Percentiles rank a stretch among this genome's conserved stretches.
Evolutionary conservation across 2,797 vertebrate species (phyloP).

Genomic region (Poeciliopsis gracilis): DNA sequence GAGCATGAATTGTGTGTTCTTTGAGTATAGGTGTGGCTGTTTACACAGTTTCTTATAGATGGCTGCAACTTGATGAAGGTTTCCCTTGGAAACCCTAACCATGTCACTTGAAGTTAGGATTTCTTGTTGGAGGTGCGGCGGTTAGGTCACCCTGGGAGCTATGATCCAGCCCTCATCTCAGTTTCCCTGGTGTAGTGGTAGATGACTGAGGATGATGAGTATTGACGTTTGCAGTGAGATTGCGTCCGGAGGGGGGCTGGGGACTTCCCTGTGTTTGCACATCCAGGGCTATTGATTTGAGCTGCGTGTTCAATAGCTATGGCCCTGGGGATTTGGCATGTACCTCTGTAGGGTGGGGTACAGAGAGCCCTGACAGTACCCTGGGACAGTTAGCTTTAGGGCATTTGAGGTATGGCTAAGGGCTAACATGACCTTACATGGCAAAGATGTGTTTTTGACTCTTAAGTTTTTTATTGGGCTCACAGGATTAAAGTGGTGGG

Average conservation of each 20-base stretch:
- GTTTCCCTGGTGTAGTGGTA: constrained; percentile 56
- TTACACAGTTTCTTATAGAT: constrained; percentile 27
- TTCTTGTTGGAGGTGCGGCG: constrained; percentile 27
- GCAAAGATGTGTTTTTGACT: constrained; percentile 38
- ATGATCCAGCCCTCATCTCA: constrained; percentile 51
- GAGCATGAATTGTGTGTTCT: constrained; percentile 48
- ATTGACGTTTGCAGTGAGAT: constrained; percentile 77
- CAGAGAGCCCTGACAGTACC: constrained; percentile 43
- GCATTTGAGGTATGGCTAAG: constrained; percentile 37
- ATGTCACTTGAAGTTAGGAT: constrained; percentile 39
- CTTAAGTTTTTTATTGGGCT: constrained; percentile 46
- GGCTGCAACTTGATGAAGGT: constrained; percentile 31
- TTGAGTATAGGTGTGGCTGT: constrained; percentile 39
- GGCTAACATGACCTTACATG: constrained; percentile 51
- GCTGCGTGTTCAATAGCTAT: constrained; percentile 69
- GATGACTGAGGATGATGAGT: constrained; percentile 79
- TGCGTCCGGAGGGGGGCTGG: constrained; percentile 71
- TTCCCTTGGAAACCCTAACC: constrained; percentile 43
- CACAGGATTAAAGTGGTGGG: constrained; percentile 12
- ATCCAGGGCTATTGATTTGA: constrained; percentile 76
- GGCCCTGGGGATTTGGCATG: constrained; percentile 63
- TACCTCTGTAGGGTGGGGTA: constrained; percentile 42
- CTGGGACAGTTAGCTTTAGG: constrained; percentile 26
- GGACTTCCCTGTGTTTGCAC: constrained; percentile 77
- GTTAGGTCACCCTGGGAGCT: constrained; percentile 52